These are phyloP conservation scores for Chaetogeoica ovagalla DNA, from an alignment of 2,888 invertebrate genomes.

Conservation along the genomic window DNA sequence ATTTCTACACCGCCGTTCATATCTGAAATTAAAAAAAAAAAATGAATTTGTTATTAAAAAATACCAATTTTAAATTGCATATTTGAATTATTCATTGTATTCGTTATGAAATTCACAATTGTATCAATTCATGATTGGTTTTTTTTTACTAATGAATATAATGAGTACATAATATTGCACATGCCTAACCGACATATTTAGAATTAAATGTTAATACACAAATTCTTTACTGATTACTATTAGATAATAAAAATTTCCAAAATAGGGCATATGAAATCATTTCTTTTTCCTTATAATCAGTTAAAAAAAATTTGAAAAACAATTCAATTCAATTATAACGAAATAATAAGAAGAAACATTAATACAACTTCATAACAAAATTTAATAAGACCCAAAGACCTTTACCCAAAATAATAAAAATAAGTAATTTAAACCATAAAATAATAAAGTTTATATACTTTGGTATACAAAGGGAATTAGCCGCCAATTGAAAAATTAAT, in stretches of 20 bases:
- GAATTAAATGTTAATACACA: background rate
- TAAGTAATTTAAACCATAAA: too few relatives aligned
- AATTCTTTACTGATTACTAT: too few relatives aligned
- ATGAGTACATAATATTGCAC: background rate
- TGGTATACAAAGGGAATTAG: too few relatives aligned
- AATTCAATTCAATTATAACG: too few relatives aligned
- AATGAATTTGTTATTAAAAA: background rate
- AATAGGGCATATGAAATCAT: background rate
- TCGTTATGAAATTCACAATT: background rate
- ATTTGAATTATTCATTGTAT: background rate
- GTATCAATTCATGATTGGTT: background rate
- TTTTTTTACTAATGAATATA: background rate
- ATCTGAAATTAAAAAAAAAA: conserved; percentile 24
- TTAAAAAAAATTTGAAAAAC: too few relatives aligned
- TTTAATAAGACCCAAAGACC: too few relatives aligned
- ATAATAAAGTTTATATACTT: too few relatives aligned
- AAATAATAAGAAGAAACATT: too few relatives aligned
- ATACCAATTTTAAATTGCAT: background rate
- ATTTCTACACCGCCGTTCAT: conserved; percentile 48
- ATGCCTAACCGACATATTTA: background rate
- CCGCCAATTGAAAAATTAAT: too few relatives aligned
- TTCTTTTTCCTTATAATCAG: background rate
- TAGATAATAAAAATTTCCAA: too few relatives aligned
- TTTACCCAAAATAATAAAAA: too few relatives aligned
- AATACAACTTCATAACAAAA: too few relatives aligned